phyloP scores from a whole-genome alignment of 2,888 invertebrate genomes.

The Apamea monoglypha region DNA sequence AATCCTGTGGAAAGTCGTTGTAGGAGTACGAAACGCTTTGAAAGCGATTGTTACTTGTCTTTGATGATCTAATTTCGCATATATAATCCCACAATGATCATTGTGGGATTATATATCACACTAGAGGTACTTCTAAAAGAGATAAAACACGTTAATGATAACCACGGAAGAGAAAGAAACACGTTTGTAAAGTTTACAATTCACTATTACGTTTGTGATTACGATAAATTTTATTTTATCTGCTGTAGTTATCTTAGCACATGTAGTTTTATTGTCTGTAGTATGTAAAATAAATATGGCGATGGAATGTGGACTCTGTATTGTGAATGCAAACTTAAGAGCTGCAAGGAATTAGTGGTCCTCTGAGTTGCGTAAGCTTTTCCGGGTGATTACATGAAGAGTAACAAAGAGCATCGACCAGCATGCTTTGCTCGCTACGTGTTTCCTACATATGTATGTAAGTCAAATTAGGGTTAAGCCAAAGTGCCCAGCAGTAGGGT shows the following conservation, averaged over 20 bases:
- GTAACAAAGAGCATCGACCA: background rate
- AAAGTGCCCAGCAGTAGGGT: background rate
- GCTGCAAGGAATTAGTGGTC: background rate
- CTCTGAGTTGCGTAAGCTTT: background rate
- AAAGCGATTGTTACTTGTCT: background rate
- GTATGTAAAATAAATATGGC: background rate
- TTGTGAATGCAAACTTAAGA: background rate
- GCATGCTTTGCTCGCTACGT: background rate
- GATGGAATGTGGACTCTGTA: background rate
- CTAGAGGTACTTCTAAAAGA: background rate
- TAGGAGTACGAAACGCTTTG: too few species aligned
- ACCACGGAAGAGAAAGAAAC: constrained; percentile 20
- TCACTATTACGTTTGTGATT: constrained; percentile 25
- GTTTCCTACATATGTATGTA: background rate
- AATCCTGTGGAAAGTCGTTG: too few species aligned
- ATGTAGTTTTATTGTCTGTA: constrained; percentile 12
- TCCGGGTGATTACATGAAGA: background rate
- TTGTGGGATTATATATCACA: too few species aligned
- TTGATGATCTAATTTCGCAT: background rate
- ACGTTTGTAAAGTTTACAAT: constrained; percentile 38
- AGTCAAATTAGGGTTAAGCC: background rate
- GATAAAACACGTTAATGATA: background rate
- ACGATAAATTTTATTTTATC: constrained; percentile 32
- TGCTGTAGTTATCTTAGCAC: constrained; percentile 20
- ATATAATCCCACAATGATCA: background rate